phyloP scores from a whole-genome alignment of 2,113 vertebrate genomes.

The Zosterops lateralis region DNA sequence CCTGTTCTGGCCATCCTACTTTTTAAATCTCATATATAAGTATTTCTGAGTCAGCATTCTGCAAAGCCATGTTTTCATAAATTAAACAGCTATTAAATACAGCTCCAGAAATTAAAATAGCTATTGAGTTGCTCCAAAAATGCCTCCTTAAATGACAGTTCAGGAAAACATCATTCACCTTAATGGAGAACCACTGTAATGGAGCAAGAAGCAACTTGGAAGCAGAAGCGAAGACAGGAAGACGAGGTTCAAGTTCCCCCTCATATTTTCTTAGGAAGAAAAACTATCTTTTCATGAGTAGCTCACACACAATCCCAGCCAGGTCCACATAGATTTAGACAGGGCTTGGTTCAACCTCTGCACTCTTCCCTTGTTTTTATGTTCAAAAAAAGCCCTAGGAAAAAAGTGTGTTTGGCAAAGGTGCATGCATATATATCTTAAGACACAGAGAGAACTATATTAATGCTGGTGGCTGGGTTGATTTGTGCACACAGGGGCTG shows the following conservation, averaged over 20 bases:
- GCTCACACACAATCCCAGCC: not conserved
- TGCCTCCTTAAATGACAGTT: slow-evolving; percentile 26
- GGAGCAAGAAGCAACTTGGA: slow-evolving; percentile 61
- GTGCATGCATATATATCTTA: not conserved
- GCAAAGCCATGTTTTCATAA: not conserved
- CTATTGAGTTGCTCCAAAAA: not conserved
- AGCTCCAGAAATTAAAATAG: slow-evolving; percentile 38
- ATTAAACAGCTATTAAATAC: slow-evolving; percentile 31
- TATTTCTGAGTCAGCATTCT: slow-evolving; percentile 43
- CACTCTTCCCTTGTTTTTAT: not conserved
- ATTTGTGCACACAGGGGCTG: not conserved
- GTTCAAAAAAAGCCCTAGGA: not conserved
- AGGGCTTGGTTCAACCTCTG: not conserved
- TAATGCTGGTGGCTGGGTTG: not conserved
- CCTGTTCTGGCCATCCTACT: not conserved
- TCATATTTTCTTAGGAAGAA: slow-evolving; percentile 46
- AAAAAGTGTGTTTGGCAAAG: slow-evolving; percentile 2
- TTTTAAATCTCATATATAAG: not conserved
- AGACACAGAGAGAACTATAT: not conserved
- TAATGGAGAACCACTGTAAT: slow-evolving; percentile 58
- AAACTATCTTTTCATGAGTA: slow-evolving; percentile 40
- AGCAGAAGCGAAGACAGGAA: slow-evolving; percentile 3
- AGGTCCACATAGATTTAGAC: not conserved
- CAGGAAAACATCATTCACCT: slow-evolving; percentile 61
- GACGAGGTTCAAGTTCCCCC: slow-evolving; percentile 8